phyloP scores from a whole-genome alignment of 2,797 vertebrate genomes.

The Diceros bicornis region DNA sequence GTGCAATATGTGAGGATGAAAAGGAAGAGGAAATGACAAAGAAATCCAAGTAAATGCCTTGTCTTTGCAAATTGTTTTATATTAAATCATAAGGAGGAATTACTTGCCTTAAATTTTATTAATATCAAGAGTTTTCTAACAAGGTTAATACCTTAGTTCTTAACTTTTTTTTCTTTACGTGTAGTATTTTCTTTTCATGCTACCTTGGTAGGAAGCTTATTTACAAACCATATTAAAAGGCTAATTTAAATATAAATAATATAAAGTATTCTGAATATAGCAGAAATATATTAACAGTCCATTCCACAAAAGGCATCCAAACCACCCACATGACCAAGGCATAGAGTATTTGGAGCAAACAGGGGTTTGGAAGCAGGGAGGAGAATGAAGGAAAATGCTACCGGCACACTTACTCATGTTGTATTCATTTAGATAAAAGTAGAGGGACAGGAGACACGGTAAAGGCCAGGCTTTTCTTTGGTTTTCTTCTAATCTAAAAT shows the following conservation, averaged over 20 bases:
- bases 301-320: conserved; percentile 67
- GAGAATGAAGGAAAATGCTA: neutral
- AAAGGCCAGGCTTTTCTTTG: conserved; percentile 59
- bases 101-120: conserved; percentile 81
- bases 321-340: conserved; percentile 46
- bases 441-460: neutral
- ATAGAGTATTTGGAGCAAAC: neutral
- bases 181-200: conserved; percentile 76
- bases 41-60: conserved; percentile 75
- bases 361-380: neutral
- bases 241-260: conserved; percentile 76
- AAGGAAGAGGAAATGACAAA: conserved; percentile 73
- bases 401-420: neutral
- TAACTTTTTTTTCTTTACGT: conserved; percentile 46
- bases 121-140: conserved; percentile 57
- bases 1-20: conserved; percentile 87
- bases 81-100: conserved; percentile 58
- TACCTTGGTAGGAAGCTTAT: conserved; percentile 73
- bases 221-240: conserved; percentile 78
- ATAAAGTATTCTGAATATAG: conserved; percentile 78
- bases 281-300: conserved; percentile 52
- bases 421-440: conserved; percentile 10
- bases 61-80: conserved; percentile 78
- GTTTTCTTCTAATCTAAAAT: conserved; percentile 61
- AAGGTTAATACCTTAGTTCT: conserved; percentile 39